These are phyloP conservation scores for Sminthurides bifidus DNA, from an alignment of 1,140 invertebrate genomes.

Conservation along the genomic window DNA sequence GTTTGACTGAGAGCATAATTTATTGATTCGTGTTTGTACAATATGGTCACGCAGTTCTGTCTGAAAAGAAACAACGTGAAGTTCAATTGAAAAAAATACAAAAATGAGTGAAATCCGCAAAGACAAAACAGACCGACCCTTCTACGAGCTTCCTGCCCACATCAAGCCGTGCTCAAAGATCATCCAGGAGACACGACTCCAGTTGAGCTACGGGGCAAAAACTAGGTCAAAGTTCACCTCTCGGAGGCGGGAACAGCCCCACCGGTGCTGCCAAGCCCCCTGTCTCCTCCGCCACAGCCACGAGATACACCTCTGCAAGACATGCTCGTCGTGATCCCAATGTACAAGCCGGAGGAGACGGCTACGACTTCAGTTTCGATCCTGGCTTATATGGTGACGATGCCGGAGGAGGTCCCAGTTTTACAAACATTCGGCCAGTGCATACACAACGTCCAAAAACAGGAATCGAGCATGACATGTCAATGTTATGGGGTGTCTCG, in stretches of 20 bases:
- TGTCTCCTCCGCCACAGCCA: neutral
- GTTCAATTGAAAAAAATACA: too few species aligned
- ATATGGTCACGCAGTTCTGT: too few species aligned
- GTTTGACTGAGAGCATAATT: too few species aligned
- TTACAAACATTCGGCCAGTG: slow-evolving; percentile 41
- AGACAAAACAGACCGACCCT: slow-evolving; percentile 15
- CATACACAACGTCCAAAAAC: slow-evolving; percentile 66
- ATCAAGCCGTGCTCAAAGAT: slow-evolving; percentile 30
- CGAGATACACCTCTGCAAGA: neutral
- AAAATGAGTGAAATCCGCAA: slow-evolving; percentile 11
- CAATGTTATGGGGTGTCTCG: slow-evolving; percentile 50
- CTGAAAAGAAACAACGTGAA: too few species aligned
- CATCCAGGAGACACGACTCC: slow-evolving; percentile 27
- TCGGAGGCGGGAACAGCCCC: neutral
- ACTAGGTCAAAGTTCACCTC: too few species aligned
- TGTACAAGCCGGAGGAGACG: neutral
- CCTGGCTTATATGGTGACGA: neutral
- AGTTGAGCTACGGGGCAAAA: slow-evolving; percentile 14
- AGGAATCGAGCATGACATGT: slow-evolving; percentile 58
- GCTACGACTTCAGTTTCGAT: neutral
- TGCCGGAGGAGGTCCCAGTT: neutral
- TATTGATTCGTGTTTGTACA: too few species aligned
- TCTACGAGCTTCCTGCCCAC: slow-evolving; percentile 30
- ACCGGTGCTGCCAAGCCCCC: neutral
- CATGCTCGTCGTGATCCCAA: neutral